Percentiles rank a stretch among this genome's conserved stretches.
Evolutionary conservation across 92 coral and sea anemone species (phyloP).

Genomic region (Parazoanthus atlanticus): DNA sequence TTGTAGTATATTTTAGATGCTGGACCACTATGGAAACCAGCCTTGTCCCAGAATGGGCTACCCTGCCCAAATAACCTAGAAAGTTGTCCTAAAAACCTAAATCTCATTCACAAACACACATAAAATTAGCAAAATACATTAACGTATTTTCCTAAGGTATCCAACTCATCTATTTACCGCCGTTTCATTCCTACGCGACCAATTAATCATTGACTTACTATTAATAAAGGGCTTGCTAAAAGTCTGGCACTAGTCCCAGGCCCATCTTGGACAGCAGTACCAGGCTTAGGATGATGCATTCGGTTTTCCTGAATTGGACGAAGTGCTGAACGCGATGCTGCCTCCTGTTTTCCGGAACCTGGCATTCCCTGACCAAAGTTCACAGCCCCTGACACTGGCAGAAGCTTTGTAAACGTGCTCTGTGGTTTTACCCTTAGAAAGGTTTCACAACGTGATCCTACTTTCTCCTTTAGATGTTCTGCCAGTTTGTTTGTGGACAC

Average conservation of each 20-base stretch:
- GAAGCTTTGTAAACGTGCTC: conserved; percentile 1
- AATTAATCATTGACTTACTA: conserved; percentile 5
- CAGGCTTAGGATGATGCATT: not conserved
- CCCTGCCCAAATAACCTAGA: too few relatives aligned
- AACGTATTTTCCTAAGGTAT: too few relatives aligned
- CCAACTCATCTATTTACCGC: too few relatives aligned
- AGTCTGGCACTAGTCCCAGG: not conserved
- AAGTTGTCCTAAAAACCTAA: too few relatives aligned
- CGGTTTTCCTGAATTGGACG: conserved; percentile 26
- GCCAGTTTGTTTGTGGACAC: not conserved
- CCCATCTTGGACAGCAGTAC: not conserved
- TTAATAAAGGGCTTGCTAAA: conserved; percentile 19
- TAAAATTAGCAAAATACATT: too few relatives aligned
- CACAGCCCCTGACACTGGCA: not conserved
- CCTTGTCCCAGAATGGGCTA: too few relatives aligned
- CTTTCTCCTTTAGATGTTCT: not conserved
- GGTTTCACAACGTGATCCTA: not conserved
- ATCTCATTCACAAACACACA: too few relatives aligned
- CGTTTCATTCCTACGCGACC: too few relatives aligned
- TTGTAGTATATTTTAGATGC: too few relatives aligned
- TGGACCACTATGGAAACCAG: too few relatives aligned
- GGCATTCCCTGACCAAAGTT: not conserved
- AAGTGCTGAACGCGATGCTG: not conserved
- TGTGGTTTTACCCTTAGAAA: not conserved
- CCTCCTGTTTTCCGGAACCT: not conserved